Base-by-base conservation (phyloP, 2,888 invertebrate species). In the Drosophila merina region DNA sequence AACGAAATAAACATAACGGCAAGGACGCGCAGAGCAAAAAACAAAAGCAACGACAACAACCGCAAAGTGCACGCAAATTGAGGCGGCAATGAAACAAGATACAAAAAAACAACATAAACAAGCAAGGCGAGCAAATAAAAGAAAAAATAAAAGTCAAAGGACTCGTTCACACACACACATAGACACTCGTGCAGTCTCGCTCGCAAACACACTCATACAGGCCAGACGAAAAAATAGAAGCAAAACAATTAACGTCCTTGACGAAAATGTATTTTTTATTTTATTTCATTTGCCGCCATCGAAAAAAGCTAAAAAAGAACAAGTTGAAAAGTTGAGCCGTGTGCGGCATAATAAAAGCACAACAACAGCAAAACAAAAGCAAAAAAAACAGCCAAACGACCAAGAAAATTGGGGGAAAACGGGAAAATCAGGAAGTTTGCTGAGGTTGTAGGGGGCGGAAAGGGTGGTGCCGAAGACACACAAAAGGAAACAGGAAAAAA, bases 171-270 rank as follows among this genome's bases (percentile, higher is more conserved):
- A 51, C 77, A 74, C 49, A 51, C 77, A 74, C 49, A 44, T 52
- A 33, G 44, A 44, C 54, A 38, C 52, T 45, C 45, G 12, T 4
- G 25, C 42, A 30, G 1, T 40, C 42, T 36, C 51, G 44, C 45
- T 67, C 62, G 38, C 60, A 64, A 60, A 20, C 49, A 66, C 74
- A 45, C 54, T 52, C 38, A 66, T 55, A 50, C 63, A 50, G 51
- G 56, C 73, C 67, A 73, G 69, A 77, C 60, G 57, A 77, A 76
- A 84, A 85, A 85, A 85, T 85, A 85, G 89, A 88, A 85, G 88
- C 88, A 87, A 85, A 85, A 85, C 85, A 88, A 88, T 85, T 85
- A 88, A 85, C 85, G 85, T 88, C 85, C 85, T 85, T 85, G 85
- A 88, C 80, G 86, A 79, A 87, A 76, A 77, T 79, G 71, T 72